phyloP scores from a whole-genome alignment of 2,888 invertebrate genomes.

The Xylota sylvarum region DNA sequence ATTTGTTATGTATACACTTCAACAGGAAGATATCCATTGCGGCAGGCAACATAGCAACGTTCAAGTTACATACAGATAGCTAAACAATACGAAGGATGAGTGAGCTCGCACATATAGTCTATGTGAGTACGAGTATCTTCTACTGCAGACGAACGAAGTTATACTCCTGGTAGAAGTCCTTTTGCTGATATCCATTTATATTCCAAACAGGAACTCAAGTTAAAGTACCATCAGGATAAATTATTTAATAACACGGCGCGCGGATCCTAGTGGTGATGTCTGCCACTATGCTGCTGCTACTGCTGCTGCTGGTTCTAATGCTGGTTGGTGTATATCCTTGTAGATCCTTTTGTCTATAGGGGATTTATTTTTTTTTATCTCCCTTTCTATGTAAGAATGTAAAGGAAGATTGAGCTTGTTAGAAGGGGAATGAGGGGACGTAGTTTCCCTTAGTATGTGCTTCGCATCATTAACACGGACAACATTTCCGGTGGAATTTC shows the following conservation, averaged over 20 bases:
- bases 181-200: constrained; percentile 73
- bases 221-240: constrained; percentile 77
- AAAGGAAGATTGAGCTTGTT: constrained; percentile 39
- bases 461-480: constrained; percentile 77
- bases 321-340: constrained; percentile 42
- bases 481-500: constrained; percentile 76
- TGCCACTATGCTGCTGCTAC: constrained; percentile 49
- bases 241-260: constrained; percentile 77
- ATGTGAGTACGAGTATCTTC: not conserved
- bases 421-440: constrained; percentile 3
- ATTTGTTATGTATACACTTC: constrained; percentile 75
- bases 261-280: constrained; percentile 63
- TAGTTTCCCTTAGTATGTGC: constrained; percentile 64
- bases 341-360: constrained; percentile 69
- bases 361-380: constrained; percentile 27
- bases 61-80: constrained; percentile 7
- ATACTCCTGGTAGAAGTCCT: constrained; percentile 15
- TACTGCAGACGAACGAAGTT: constrained; percentile 18
- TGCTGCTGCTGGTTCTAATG: constrained; percentile 32
- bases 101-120: not conserved
- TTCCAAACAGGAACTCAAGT: constrained; percentile 77
- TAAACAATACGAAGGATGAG: constrained; percentile 57
- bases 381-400: not conserved
- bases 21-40: constrained; percentile 74
- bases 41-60: constrained; percentile 57